These are phyloP conservation scores for Venturia canescens DNA, from an alignment of 1,140 invertebrate genomes.

Conservation along the genomic window DNA sequence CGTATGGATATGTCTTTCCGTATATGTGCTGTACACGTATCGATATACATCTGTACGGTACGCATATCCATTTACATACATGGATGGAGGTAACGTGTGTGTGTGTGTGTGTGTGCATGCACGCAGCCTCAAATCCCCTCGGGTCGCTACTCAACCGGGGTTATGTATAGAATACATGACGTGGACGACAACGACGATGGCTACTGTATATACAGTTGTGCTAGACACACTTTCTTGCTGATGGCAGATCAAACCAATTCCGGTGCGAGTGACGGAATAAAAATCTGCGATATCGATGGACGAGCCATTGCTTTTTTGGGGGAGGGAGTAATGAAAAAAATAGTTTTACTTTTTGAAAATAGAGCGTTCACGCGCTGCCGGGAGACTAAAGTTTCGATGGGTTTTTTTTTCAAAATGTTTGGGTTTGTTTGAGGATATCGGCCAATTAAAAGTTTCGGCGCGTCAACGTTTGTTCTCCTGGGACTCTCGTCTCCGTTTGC, in stretches of 20 bases:
- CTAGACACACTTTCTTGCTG: constrained; percentile 20
- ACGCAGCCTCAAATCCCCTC: constrained; percentile 28
- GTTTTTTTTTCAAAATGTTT: neutral
- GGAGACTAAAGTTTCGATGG: too few relatives aligned
- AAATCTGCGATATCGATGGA: neutral
- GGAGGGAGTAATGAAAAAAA: too few relatives aligned
- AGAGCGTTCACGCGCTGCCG: too few relatives aligned
- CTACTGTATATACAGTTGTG: neutral
- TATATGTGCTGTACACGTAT: too few relatives aligned
- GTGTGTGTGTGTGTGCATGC: constrained; percentile 21
- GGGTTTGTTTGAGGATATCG: neutral
- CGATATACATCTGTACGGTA: too few relatives aligned
- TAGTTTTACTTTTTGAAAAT: too few relatives aligned
- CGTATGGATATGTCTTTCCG: too few relatives aligned
- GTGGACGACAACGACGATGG: constrained; percentile 48
- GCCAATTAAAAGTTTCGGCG: too few relatives aligned
- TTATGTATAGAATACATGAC: constrained; percentile 57
- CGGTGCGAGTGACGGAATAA: neutral
- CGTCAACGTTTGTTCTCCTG: too few relatives aligned
- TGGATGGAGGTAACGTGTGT: constrained; percentile 18
- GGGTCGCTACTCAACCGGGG: constrained; percentile 47
- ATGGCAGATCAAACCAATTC: neutral
- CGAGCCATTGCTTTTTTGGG: too few relatives aligned
- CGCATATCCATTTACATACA: constrained; percentile 40
- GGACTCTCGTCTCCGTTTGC: too few relatives aligned